Evolutionary conservation across 2,113 vertebrate species (phyloP), one percentile per base, ranked within the genome.

Genomic region (Mirza zaza): DNA sequence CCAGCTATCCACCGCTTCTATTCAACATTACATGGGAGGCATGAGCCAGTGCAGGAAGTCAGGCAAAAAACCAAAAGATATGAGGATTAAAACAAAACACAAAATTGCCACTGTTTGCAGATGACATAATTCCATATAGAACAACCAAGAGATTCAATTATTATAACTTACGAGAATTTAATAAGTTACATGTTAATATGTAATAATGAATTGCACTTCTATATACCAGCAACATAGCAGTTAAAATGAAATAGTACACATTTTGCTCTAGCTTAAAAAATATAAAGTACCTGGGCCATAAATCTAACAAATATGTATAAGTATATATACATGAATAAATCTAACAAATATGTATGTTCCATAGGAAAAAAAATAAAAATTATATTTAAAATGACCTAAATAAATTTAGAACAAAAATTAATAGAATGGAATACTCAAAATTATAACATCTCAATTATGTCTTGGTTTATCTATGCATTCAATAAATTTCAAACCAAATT

Each of bases 401-500:
- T 76, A 55, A 32, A 89, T 63, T 90, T 80, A 89, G 10, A 89
- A 89, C 36, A 94, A 82, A 89, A 61, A 76, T 45, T 63, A 68
- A 32, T 77, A 71, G 55, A 81, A 11, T 82, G 10, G 77, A 45
- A 87, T 8, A 32, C 17, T 79, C 36, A 93, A 90, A 85, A 70
- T 59, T 65, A n/a, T 10, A 82, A 85, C 73, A 42, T 71, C 15
- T 90, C 48, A 71, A 4, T 94, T 92, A 15, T 90, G 25, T 90
- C 27, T 70, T 48, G 76, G 0, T 10, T 80, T 23, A 76, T 42
- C 13, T 50, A 14, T 42, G 76, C 17, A 71, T 12, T 77, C 34
- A 90, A n/a, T 86, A 25, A 83, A 87, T 90, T 90, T 29, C 83
- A 90, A 92, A 71, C 36, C 21, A 77, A 42, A 82, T 90, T 27